Conservation (phyloP, 2,888 invertebrate genomes). For the Melieria omissa region DNA sequence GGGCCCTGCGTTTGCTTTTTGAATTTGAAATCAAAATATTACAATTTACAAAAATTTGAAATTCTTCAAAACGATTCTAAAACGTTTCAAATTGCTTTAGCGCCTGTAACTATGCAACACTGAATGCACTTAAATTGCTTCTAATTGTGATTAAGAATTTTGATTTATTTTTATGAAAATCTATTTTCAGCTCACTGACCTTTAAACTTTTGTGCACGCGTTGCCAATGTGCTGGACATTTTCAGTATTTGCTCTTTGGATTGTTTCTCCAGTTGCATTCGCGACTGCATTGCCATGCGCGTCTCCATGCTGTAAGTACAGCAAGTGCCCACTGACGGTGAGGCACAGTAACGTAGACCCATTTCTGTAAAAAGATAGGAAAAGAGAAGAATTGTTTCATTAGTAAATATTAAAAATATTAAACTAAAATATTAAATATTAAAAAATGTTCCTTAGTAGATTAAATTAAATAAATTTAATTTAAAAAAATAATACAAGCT, state of each 20-base stretch:
- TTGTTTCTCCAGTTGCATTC: conserved; percentile 79
- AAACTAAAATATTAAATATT: conserved; percentile 22
- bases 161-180: conserved; percentile 1
- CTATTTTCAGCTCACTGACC: conserved; percentile 72
- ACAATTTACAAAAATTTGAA: too few relatives aligned
- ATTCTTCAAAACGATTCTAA: too few relatives aligned
- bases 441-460: neutral
- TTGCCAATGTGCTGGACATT: conserved; percentile 78
- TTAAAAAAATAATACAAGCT: too few relatives aligned
- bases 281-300: conserved; percentile 77
- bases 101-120: too few relatives aligned
- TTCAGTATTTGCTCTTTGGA: conserved; percentile 80
- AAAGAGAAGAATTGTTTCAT: neutral
- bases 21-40: too few relatives aligned
- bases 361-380: conserved; percentile 55
- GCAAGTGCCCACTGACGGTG: conserved; percentile 69
- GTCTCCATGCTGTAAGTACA: conserved; percentile 73
- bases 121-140: too few relatives aligned
- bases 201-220: conserved; percentile 85
- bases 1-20: too few relatives aligned
- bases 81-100: too few relatives aligned
- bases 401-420: neutral
- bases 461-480: too few relatives aligned
- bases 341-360: conserved; percentile 65
- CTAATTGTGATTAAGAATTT: neutral